Conservation (phyloP, 2,797 vertebrate genomes). For the Trachurus trachurus region DNA sequence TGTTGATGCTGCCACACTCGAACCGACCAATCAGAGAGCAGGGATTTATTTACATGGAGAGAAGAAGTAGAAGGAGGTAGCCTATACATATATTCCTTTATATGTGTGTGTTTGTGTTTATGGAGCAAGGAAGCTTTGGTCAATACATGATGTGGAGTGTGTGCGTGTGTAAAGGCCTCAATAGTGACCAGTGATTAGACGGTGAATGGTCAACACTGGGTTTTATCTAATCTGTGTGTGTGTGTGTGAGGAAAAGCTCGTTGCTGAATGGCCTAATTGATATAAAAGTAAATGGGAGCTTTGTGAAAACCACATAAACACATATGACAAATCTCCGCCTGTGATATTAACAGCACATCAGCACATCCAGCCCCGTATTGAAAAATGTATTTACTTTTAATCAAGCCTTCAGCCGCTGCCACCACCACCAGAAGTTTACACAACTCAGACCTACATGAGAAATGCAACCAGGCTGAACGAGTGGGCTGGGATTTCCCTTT, state of each 20-base stretch:
- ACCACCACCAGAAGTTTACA: conserved; percentile 48
- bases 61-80: not conserved
- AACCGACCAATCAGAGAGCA: conserved; percentile 1
- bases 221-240: conserved; percentile 46
- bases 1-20: conserved; percentile 14
- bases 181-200: conserved; percentile 18
- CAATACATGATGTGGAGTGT: conserved; percentile 14
- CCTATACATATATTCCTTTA: no score
- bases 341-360: conserved; percentile 47
- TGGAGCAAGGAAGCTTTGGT: not conserved
- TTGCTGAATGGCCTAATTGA: conserved; percentile 52
- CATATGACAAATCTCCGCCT: conserved; percentile 31
- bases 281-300: conserved; percentile 38
- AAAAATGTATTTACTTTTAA: conserved; percentile 66
- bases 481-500: not conserved
- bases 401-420: conserved; percentile 31
- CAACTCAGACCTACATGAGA: conserved; percentile 42
- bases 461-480: conserved; percentile 27
- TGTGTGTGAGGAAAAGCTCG: not conserved
- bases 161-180: not conserved
- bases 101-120: conserved; percentile 6
- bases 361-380: conserved; percentile 10
- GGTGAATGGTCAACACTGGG: conserved; percentile 16
- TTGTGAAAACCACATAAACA: conserved; percentile 46
- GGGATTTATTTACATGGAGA: conserved; percentile 13